Evolutionary conservation across 2,888 invertebrate genomes (phyloP), one percentile per base, ranked within the genome.

Genomic region (Tipula helvola): DNA sequence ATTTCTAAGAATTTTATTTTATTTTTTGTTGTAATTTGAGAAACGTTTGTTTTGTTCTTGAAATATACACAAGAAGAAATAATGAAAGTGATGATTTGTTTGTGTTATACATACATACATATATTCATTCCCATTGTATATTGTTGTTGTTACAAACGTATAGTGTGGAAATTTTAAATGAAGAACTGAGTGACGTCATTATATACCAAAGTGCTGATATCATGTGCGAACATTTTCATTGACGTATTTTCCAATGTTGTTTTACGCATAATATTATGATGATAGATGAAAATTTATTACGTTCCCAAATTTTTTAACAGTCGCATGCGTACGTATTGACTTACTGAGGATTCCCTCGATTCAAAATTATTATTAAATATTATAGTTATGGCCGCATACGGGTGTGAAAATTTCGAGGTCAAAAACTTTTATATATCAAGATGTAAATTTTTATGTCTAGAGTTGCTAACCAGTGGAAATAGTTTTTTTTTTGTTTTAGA

Each of bases 41-140:
- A 71, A 71, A 28, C 71, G 71, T 71, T 71, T 71, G 71, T 71
- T 71, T 71, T 71, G 71, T 71, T 71, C 71, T 71, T 71, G 71
- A 71, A 71, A 71, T 16, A 52, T 18, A 28, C 28, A 71, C 28
- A 28, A 28, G 71, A 28, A 28, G 71, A 71, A 28, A 71, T 71
- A 71, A 71, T 71, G 71, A 71, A 71, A 71, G 71, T 71, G 71
- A 71, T 71, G 71, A 71, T 71, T 71, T 71, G 71, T 71, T 71
- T 28, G 71, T 71, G 71, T 71, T 71, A 28, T 57, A 18, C 28
- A 28, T 71, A 16, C 52, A 71, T 71, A 28, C 71, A 28, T 57
- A 18, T 71, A 28, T 71, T 57, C 52, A 71, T 71, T 71, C 71
- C 28, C 16, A 52, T 52, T 52, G 52, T 39, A 7, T 57, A 18